Percentiles rank a stretch among this genome's conserved stretches.
Evolutionary conservation across 2,888 invertebrate genomes (phyloP).

Genomic region (Drepana falcataria): DNA sequence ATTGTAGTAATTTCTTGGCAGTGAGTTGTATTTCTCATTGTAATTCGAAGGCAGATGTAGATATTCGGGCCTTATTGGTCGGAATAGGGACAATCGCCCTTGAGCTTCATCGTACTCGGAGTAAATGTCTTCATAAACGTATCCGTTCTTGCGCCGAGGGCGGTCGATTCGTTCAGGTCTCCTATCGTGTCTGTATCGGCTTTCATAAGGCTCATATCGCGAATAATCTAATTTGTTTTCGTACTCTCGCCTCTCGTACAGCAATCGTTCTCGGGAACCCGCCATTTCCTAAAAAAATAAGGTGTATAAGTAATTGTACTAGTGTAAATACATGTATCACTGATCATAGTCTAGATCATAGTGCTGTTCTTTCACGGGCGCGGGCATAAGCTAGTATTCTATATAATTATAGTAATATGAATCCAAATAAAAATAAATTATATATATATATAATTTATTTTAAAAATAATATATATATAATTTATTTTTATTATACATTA

Average conservation of each 20-base stretch:
- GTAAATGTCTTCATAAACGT: conserved; percentile 73
- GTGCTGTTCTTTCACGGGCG: too few species aligned
- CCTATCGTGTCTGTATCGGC: conserved; percentile 40
- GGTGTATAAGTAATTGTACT: too few species aligned
- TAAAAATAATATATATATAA: too few species aligned
- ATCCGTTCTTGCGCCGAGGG: conserved; percentile 64
- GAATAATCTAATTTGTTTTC: conserved; percentile 48
- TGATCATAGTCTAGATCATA: too few species aligned
- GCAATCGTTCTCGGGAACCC: conserved; percentile 63
- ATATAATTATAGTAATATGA: too few species aligned
- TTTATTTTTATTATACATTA: too few species aligned
- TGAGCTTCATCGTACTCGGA: conserved; percentile 73
- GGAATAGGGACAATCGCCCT: conserved; percentile 64
- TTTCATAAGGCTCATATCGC: conserved; percentile 37
- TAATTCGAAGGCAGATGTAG: conserved; percentile 62
- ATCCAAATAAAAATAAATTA: too few species aligned
- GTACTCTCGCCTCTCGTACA: conserved; percentile 58
- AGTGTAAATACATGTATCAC: too few species aligned
- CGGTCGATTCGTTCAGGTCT: conserved; percentile 26
- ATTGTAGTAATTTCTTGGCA: conserved; percentile 63
- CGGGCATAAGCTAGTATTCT: too few species aligned
- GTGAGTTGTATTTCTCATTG: conserved; percentile 63
- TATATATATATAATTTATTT: too few species aligned
- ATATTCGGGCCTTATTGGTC: conserved; percentile 72
- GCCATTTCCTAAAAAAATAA: conserved; percentile 41